Conservation (phyloP, 2,888 invertebrate species). For the Agrotis exclamationis region DNA sequence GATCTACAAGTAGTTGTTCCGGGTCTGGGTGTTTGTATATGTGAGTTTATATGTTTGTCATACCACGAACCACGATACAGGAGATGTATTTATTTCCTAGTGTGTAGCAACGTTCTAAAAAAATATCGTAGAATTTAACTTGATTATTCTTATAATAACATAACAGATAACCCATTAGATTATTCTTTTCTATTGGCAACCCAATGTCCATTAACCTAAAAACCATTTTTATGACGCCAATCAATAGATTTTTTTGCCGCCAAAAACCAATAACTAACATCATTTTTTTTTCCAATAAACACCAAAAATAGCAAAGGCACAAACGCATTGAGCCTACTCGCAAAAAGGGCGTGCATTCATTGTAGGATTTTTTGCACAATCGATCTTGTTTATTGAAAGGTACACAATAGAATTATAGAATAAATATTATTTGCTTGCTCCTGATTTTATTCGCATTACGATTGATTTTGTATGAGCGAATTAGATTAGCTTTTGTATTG, state of each 20-base stretch:
- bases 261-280: conserved; percentile 9
- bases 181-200: not conserved
- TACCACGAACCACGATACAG: too few relatives aligned
- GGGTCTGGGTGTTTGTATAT: too few relatives aligned
- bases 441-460: conserved; percentile 23
- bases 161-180: too few relatives aligned
- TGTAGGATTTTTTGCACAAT: conserved; percentile 44
- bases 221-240: not conserved
- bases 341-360: conserved; percentile 43
- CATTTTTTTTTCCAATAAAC: conserved; percentile 36
- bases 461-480: conserved; percentile 16
- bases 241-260: conserved; percentile 12
- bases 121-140: too few relatives aligned
- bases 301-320: conserved; percentile 28
- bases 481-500: conserved; percentile 12
- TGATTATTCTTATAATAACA: too few relatives aligned
- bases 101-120: too few relatives aligned
- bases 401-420: conserved; percentile 52
- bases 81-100: too few relatives aligned
- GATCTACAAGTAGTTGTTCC: too few relatives aligned
- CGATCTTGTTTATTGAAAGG: conserved; percentile 46
- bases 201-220: not conserved
- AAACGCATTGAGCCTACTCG: conserved; percentile 26
- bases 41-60: too few relatives aligned
- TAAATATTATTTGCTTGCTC: conserved; percentile 41